Percentiles rank a stretch among this genome's conserved stretches.
Evolutionary conservation across 2,888 invertebrate genomes (phyloP).

Genomic region (Ennomos fuscantarius): DNA sequence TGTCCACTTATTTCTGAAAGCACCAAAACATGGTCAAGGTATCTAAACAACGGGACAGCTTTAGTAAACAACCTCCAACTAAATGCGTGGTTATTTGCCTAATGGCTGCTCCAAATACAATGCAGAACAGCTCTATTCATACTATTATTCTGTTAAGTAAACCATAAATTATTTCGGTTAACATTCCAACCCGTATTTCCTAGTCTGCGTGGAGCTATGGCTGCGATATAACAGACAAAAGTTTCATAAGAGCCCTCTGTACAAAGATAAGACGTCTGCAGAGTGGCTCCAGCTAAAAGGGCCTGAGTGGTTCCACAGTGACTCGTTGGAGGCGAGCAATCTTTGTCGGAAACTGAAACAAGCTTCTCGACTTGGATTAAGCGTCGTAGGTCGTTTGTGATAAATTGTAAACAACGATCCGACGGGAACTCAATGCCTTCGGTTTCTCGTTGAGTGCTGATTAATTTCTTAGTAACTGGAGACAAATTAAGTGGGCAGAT

Average conservation of each 20-base stretch:
- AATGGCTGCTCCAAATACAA: slow-evolving; percentile 37
- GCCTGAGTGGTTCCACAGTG: slow-evolving; percentile 38
- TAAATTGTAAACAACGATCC: slow-evolving; percentile 30
- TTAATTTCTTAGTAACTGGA: slow-evolving; percentile 9
- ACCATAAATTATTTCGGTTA: slow-evolving; percentile 40
- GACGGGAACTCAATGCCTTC: slow-evolving; percentile 10
- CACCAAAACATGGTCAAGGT: slow-evolving; percentile 26
- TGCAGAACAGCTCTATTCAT: slow-evolving; percentile 38
- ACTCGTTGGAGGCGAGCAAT: slow-evolving; percentile 31
- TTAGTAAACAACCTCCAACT: slow-evolving; percentile 29
- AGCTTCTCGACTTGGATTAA: slow-evolving; percentile 24
- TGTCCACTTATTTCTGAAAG: slow-evolving; percentile 13
- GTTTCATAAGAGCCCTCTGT: slow-evolving; percentile 51
- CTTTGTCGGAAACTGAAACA: slow-evolving; percentile 44
- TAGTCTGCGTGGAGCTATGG: slow-evolving; percentile 31
- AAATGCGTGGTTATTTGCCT: slow-evolving; percentile 36
- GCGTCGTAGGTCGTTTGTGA: slow-evolving; percentile 25
- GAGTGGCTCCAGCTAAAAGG: slow-evolving; percentile 50
- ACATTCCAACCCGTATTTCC: slow-evolving; percentile 32
- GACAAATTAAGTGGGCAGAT: slow-evolving; percentile 15
- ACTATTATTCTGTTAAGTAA: slow-evolving; percentile 32
- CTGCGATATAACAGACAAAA: slow-evolving; percentile 43
- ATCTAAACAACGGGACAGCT: slow-evolving; percentile 31
- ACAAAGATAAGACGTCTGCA: slow-evolving; percentile 49
- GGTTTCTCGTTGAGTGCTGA: slow-evolving; percentile 15